Conservation (phyloP, 2,888 invertebrate species). For the Melanostoma scalare region DNA sequence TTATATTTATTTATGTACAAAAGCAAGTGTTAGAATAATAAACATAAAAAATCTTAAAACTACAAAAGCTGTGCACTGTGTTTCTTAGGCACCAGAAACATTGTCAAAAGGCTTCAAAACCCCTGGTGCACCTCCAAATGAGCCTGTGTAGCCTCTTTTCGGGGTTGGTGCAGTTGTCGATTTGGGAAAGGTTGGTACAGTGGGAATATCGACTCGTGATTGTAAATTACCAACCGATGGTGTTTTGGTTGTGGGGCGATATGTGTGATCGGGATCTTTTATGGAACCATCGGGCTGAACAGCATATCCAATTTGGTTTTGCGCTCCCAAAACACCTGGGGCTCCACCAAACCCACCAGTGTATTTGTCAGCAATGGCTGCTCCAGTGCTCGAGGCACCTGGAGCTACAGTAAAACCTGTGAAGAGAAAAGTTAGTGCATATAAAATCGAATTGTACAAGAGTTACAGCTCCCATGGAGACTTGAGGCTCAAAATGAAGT, state of each 20-base stretch:
- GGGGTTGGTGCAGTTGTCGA: neutral
- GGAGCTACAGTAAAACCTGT: constrained; percentile 40
- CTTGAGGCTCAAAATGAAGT: too few species aligned
- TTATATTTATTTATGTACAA: constrained; percentile 56
- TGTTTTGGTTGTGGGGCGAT: constrained; percentile 39
- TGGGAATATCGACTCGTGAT: constrained; percentile 13
- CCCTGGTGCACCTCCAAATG: constrained; percentile 81
- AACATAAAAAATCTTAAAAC: constrained; percentile 7
- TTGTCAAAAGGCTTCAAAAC: constrained; percentile 80
- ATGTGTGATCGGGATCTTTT: constrained; percentile 70
- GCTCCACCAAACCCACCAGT: constrained; percentile 80
- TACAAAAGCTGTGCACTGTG: neutral
- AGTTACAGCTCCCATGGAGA: neutral
- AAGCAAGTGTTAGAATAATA: constrained; percentile 5
- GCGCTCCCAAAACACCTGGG: constrained; percentile 75
- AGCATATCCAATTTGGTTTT: constrained; percentile 74
- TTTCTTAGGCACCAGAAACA: constrained; percentile 70
- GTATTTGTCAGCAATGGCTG: constrained; percentile 75
- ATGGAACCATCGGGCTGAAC: constrained; percentile 74
- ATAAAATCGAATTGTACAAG: neutral
- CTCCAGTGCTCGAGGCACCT: neutral
- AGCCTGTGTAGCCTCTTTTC: constrained; percentile 74
- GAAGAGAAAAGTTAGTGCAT: neutral
- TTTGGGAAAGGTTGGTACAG: neutral
- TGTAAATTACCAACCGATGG: neutral